phyloP scores from a whole-genome alignment of 2,797 vertebrate species.

The Zonotrichia albicollis region DNA sequence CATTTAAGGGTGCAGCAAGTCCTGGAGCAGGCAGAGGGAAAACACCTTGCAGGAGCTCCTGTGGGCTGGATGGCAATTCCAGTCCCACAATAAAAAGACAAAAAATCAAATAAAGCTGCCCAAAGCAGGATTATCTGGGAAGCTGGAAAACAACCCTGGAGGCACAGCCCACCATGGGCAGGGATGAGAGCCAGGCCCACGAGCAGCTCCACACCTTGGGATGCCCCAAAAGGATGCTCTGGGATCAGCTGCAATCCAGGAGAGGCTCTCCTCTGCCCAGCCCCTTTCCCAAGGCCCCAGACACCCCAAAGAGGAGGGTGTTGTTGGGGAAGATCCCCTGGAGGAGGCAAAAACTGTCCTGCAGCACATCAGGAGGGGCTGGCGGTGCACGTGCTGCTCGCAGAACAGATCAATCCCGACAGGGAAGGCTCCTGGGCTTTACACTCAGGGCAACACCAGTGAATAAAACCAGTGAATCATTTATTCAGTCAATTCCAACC shows the following conservation, averaged over 20 bases:
- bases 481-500: not conserved
- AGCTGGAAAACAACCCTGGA: not conserved
- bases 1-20: accelerated
- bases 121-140: not conserved
- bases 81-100: not conserved
- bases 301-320: accelerated
- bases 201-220: accelerated
- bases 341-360: not conserved
- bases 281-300: not conserved
- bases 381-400: accelerated
- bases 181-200: accelerated
- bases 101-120: not conserved
- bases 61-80: not conserved
- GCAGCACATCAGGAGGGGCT: accelerated
- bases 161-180: not conserved
- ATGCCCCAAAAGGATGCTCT: not conserved
- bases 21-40: not conserved
- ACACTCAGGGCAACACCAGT: not conserved
- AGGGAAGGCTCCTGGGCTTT: not conserved
- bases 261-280: not conserved
- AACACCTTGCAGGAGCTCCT: not conserved
- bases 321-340: not conserved
- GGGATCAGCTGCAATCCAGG: not conserved
- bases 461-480: not conserved
- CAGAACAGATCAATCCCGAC: not conserved